phyloP scores from a whole-genome alignment of 2,888 invertebrate species.

The Drosophila pegasa region DNA sequence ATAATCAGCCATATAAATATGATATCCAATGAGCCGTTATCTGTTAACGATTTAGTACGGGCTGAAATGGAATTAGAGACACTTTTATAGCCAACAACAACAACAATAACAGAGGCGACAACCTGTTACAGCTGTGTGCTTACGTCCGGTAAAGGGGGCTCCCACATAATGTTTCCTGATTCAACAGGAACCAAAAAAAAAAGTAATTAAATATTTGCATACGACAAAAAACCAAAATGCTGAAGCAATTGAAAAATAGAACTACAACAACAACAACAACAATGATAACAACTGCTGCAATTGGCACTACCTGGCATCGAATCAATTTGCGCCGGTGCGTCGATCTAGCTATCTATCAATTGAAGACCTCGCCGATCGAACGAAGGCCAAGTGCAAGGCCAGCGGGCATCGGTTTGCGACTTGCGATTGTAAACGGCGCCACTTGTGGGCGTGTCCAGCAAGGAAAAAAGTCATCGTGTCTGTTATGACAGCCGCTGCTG shows the following conservation, averaged over 20 bases:
- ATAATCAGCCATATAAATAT: slow-evolving; percentile 30
- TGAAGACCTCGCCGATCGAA: slow-evolving; percentile 54
- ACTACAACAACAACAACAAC: slow-evolving; percentile 1
- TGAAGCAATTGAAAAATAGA: slow-evolving; percentile 18
- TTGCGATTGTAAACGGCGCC: slow-evolving; percentile 57
- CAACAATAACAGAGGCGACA: slow-evolving; percentile 24
- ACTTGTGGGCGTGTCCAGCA: slow-evolving; percentile 62
- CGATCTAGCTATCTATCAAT: slow-evolving; percentile 66
- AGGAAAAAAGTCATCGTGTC: slow-evolving; percentile 1
- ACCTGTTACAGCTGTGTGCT: slow-evolving; percentile 47
- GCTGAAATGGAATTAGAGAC: slow-evolving; percentile 30
- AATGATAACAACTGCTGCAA: neutral
- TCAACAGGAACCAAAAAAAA: slow-evolving; percentile 17
- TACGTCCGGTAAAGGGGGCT: neutral
- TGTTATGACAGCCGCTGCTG: slow-evolving; percentile 45
- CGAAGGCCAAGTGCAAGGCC: slow-evolving; percentile 52
- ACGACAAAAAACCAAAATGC: slow-evolving; percentile 10
- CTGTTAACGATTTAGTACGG: slow-evolving; percentile 12
- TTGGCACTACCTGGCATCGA: slow-evolving; percentile 39
- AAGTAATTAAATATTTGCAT: slow-evolving; percentile 66
- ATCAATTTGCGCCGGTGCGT: slow-evolving; percentile 45
- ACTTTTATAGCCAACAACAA: slow-evolving; percentile 8
- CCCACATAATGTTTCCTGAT: slow-evolving; percentile 39
- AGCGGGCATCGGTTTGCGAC: slow-evolving; percentile 5
- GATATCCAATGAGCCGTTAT: slow-evolving; percentile 39